A percentile compares a stretch with the other conserved stretches of the same genome.
These are phyloP conservation scores for Acropternis orthonyx DNA, from an alignment of 2,797 vertebrate species.

Conservation along the genomic window DNA sequence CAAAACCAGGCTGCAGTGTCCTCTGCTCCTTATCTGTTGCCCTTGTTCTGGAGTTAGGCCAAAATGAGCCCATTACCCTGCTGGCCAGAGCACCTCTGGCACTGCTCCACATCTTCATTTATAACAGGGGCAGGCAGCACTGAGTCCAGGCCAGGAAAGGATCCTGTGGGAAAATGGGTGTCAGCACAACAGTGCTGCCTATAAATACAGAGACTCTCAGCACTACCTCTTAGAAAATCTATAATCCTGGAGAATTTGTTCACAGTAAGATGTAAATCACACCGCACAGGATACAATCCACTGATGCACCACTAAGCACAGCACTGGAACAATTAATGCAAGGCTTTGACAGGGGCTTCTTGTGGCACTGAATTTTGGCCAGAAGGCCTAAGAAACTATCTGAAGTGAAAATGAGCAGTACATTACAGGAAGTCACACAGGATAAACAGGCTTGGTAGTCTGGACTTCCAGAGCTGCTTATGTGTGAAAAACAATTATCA, in stretches of 20 bases:
- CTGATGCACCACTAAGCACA: not conserved
- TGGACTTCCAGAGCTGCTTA: not conserved
- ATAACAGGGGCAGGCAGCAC: fast-evolving
- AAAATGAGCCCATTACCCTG: not conserved
- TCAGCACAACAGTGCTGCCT: not conserved
- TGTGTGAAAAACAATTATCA: not conserved
- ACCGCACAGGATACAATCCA: fast-evolving
- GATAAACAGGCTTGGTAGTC: not conserved
- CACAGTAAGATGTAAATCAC: not conserved
- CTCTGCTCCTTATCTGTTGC: not conserved
- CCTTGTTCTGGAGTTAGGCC: not conserved
- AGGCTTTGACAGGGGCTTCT: not conserved
- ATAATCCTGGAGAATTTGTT: not conserved
- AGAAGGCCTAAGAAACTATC: not conserved
- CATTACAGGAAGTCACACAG: not conserved
- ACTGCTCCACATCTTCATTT: not conserved
- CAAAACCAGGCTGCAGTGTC: not conserved
- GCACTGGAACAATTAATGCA: not conserved
- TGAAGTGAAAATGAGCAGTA: not conserved
- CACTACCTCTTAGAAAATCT: not conserved
- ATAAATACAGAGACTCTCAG: not conserved
- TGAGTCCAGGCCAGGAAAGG: not conserved
- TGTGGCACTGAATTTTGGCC: not conserved
- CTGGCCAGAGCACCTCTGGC: not conserved
- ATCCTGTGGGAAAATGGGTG: not conserved